Evolutionary conservation across 1,140 invertebrate species (phyloP), one percentile per base, ranked within the genome.

Genomic region (Eriosoma lanigerum): DNA sequence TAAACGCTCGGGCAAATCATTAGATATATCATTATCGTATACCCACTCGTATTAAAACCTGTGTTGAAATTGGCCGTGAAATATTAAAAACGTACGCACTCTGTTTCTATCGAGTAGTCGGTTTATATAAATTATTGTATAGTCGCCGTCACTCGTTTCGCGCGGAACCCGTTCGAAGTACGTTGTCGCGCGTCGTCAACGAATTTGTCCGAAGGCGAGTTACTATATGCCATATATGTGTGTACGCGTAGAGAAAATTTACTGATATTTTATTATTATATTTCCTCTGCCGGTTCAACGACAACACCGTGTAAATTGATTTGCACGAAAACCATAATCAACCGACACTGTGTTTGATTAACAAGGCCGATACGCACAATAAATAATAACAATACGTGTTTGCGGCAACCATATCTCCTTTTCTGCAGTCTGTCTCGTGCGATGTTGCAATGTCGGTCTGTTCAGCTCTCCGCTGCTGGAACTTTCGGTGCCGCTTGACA

Each of bases 251-350:
- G n/a, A 44, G 38, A 46, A 46, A 46, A 54, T n/a, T n/a, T 54
- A 50, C 10, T 38, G 32, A 21, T 32, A 62, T 26, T 62, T 17
- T 29, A 60, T 60, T 60, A 60, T 9, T 19, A 1, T 26, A 8
- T 13, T 4, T 38, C 26, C 26, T n/a, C 26, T 46, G 54, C 73
- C 56, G 15, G 54, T 76, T 76, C 56, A 76, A 76, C 26, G 73
- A 76, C 73, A 76, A 58, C n/a, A 75, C 50, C 29, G 52, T 44
- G 73, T 58, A 60, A 60, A 76, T 76, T 19, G 73, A 76, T 76
- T 76, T 58, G 73, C 73, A 76, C 73, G 29, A 76, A 60, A 76
- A 76, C 38, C 50, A 60, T 60, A 76, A 76, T 58, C 56, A 38
- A 26, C 54, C 24, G 73, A 60, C 12, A 44, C 21, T 8, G 8